Evolutionary conservation across 2,113 vertebrate species (phyloP), one percentile per base, ranked within the genome.

Genomic region (Dipodomys spectabilis): DNA sequence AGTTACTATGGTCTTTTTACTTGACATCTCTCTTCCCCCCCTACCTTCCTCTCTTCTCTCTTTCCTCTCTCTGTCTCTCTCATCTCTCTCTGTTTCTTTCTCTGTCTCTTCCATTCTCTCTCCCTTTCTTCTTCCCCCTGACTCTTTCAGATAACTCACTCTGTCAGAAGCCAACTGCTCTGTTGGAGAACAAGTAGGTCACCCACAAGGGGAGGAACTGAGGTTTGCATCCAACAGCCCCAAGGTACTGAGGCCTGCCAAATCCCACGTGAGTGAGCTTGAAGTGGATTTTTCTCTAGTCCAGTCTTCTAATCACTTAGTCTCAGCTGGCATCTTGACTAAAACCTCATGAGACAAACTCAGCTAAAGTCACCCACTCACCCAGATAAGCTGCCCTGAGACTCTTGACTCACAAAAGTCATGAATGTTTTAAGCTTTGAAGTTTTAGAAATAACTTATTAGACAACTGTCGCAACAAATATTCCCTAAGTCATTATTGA

Each of bases 391-490:
- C 11, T 92, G n/a, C 30, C 60, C n/a, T 39, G 44, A 74, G 30
- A 92, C 85, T 91, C 57, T 39, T 73, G 39, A 87, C 15, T 45
- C 28, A 82, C 3, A 67, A 27, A 89, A 94, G 49, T 45, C 72
- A 23, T 64, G 73, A 84, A 27, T 65, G 78, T 90, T 65, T 82
- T 92, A 88, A 80, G 25, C 30, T 68, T 71, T 23, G 75, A 35
- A 67, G 19, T 60, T 88, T 92, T 77, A 88, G 68, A 60, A 44
- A 92, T 62, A 92, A 88, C 60, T 93, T 90, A 5, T 67, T 65
- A 82, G 27, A 91, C 19, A 57, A 32, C n/a, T 86, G 86, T 77
- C 88, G 39, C 92, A 95, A 95, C 27, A 60, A 85, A 35, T 92
- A 92, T 60, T 79, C 22, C 22, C 12, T 72, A 49, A 88, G 32